Conservation (phyloP, 2,797 vertebrate genomes). For the Channa striata region DNA sequence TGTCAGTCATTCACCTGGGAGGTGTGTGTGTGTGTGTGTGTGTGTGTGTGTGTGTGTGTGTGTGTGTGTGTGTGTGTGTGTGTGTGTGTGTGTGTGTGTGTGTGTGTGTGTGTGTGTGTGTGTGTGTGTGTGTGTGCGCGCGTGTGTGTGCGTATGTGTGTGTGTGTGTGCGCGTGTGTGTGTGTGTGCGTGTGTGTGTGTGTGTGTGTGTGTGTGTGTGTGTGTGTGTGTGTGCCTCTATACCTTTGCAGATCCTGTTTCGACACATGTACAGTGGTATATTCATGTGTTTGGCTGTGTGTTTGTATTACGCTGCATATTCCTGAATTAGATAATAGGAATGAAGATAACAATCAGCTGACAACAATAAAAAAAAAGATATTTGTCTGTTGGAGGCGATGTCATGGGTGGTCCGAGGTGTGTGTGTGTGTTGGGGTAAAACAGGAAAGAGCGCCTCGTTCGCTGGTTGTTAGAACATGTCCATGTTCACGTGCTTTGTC, state of each 20-base stretch:
- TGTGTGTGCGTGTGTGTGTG: conserved; percentile 8
- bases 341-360: conserved; percentile 27
- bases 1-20: conserved; percentile 62
- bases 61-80: conserved; percentile 7
- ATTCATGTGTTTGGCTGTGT: background rate
- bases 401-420: background rate
- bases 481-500: conserved; percentile 5
- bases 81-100: conserved; percentile 7
- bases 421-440: background rate
- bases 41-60: conserved; percentile 12
- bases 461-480: background rate
- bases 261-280: background rate
- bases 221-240: conserved; percentile 7
- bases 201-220: conserved; percentile 9
- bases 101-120: conserved; percentile 12
- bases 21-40: conserved; percentile 8
- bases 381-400: conserved; percentile 1
- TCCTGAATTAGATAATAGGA: conserved; percentile 21
- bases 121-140: conserved; percentile 6
- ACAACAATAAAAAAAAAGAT: conserved; percentile 9
- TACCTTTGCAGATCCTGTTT: conserved; percentile 21
- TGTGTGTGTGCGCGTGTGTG: conserved; percentile 8
- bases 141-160: conserved; percentile 9
- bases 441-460: background rate
- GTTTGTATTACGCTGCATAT: conserved; percentile 4